Conservation (phyloP, 2,888 invertebrate species). For the Arge pagana region DNA sequence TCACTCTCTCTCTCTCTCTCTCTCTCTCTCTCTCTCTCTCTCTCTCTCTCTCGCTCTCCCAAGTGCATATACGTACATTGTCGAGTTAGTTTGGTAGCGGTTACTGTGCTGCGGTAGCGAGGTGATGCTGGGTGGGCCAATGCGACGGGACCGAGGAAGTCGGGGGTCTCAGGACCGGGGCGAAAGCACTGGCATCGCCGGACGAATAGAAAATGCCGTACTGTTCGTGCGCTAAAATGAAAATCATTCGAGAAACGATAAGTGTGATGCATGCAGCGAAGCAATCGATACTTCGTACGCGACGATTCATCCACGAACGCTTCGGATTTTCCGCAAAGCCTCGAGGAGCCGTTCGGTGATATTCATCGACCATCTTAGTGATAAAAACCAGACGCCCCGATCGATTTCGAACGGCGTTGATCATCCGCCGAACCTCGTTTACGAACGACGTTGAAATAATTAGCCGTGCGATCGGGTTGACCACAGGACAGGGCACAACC, state of each 20-base stretch:
- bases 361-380: not conserved
- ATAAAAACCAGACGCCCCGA: not conserved
- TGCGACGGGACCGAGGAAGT: conserved; percentile 58
- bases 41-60: too few species aligned
- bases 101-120: conserved; percentile 67
- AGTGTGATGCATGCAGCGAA: conserved; percentile 32
- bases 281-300: too few species aligned
- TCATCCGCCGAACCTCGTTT: too few species aligned
- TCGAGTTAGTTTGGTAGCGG: conserved; percentile 55
- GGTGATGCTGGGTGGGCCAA: conserved; percentile 66
- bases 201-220: conserved; percentile 58
- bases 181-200: conserved; percentile 63
- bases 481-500: too few species aligned
- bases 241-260: conserved; percentile 41
- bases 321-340: not conserved
- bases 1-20: too few species aligned
- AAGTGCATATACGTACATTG: conserved; percentile 19
- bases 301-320: too few species aligned
- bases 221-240: conserved; percentile 59
- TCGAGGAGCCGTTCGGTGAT: not conserved
- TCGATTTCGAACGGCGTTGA: too few species aligned
- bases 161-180: conserved; percentile 63
- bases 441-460: too few species aligned
- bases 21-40: too few species aligned
- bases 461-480: too few species aligned